These are phyloP conservation scores for Chionodraco myersi DNA, from an alignment of 2,113 vertebrate genomes.

Conservation along the genomic window DNA sequence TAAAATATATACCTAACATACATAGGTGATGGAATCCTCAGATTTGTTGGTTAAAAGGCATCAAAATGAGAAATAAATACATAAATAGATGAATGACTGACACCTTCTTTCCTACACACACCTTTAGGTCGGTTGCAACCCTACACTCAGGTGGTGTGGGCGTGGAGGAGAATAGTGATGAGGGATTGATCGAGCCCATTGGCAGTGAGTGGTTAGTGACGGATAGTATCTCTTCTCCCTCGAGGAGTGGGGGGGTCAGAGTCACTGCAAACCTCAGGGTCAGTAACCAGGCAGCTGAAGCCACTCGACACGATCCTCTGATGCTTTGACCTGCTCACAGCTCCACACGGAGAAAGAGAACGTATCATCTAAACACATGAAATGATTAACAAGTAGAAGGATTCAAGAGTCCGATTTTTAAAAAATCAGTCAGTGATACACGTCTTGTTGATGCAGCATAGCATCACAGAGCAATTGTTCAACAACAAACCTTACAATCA, in stretches of 20 bases:
- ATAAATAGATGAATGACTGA: constrained; percentile 55
- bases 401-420: constrained; percentile 41
- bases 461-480: constrained; percentile 68
- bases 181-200: constrained; percentile 59
- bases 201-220: constrained; percentile 54
- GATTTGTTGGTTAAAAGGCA: constrained; percentile 70
- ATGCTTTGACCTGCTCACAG: constrained; percentile 53
- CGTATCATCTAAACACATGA: constrained; percentile 51
- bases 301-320: constrained; percentile 47
- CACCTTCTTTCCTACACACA: constrained; percentile 41
- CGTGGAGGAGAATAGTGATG: constrained; percentile 64
- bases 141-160: constrained; percentile 40
- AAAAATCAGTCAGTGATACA: constrained; percentile 55
- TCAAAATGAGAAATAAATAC: constrained; percentile 67
- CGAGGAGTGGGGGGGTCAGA: constrained; percentile 4
- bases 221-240: constrained; percentile 54
- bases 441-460: constrained; percentile 66
- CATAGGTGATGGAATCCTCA: constrained; percentile 62
- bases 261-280: constrained; percentile 44
- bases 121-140: constrained; percentile 39
- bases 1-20: constrained; percentile 72
- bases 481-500: constrained; percentile 66
- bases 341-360: constrained; percentile 41
- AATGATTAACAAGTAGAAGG: constrained; percentile 47
- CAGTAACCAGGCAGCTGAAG: constrained; percentile 52